Evolutionary conservation across 1,140 invertebrate genomes (phyloP), one percentile per base, ranked within the genome.

Genomic region (Achroia grisella): DNA sequence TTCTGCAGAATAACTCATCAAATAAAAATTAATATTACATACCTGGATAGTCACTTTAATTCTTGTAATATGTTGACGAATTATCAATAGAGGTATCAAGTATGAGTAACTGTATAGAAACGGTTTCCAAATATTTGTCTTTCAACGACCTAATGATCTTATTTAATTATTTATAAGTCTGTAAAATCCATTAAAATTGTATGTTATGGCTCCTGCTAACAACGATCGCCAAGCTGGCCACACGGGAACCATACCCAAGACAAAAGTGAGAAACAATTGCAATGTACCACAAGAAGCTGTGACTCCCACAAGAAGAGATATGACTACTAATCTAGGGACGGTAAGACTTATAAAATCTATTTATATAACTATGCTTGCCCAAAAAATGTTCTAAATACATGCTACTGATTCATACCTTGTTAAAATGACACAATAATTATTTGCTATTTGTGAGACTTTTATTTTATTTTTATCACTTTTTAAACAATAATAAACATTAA

Each of bases 241-340:
- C 48, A 86, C 84, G 53, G 84, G 84, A 47, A 85, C 84, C 28
- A 86, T 86, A 54, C 84, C 84, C 17, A 86, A 86, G 57, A 85
- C 82, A 33, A 86, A 86, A 74, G 78, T 70, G 11, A 68, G 82
- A 44, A 85, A 83, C 43, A 85, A 85, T 64, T 83, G 79, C 51
- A 86, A 86, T 83, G 83, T 87, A 15, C 86, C 86, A 11, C 86
- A 86, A 59, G 86, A 87, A 62, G 83, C 81, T 56, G 86, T 87
- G 47, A 87, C 86, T 43, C 86, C 86, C 11, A 87, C 86, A 17
- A 72, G 86, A 61, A 67, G 86, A 71, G 86, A 86, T 52, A 84
- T 87, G 72, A 75, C 81, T 48, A 74, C 74, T 31, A 85, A 87
- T 71, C 60, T 87, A 39, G 81, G 76, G 41, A 68, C 80, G 67